Conservation (phyloP, 1,140 invertebrate species). For the Leptinotarsa lineolata region DNA sequence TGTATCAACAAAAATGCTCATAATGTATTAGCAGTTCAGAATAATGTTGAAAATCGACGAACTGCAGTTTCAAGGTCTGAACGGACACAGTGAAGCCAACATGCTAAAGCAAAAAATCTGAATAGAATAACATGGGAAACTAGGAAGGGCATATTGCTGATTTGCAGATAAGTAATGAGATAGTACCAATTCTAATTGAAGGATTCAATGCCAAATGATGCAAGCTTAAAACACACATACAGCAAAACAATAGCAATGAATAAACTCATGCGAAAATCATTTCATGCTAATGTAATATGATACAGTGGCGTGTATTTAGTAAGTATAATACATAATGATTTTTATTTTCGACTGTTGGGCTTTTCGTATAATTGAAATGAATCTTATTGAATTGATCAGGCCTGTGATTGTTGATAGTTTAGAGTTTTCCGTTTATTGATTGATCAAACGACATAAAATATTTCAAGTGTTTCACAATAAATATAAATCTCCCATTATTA, state of each 20-base stretch:
- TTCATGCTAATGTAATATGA: slow-evolving; percentile 32
- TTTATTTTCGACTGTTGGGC: too few species aligned
- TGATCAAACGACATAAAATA: too few species aligned
- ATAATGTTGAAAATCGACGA: background rate
- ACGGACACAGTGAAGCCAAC: background rate
- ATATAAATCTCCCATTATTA: too few species aligned
- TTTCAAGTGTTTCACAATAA: too few species aligned
- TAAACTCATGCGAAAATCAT: slow-evolving; percentile 43
- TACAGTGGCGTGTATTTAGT: slow-evolving; percentile 43
- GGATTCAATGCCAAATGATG: slow-evolving; percentile 52
- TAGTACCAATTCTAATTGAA: slow-evolving; percentile 42
- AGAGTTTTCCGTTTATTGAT: too few species aligned
- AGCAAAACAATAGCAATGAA: slow-evolving; percentile 34
- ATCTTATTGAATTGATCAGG: too few species aligned
- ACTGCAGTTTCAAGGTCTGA: background rate
- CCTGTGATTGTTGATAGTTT: too few species aligned
- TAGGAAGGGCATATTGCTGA: slow-evolving; percentile 43
- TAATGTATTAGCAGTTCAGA: too few species aligned
- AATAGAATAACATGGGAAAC: slow-evolving; percentile 35
- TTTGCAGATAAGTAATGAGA: slow-evolving; percentile 44
- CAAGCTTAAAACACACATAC: slow-evolving; percentile 35
- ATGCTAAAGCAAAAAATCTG: background rate
- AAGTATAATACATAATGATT: too few species aligned
- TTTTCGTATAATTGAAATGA: too few species aligned
- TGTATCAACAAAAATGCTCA: too few species aligned